Base-by-base conservation (phyloP, 2,113 vertebrate genomes). In the Hylia prasina region DNA sequence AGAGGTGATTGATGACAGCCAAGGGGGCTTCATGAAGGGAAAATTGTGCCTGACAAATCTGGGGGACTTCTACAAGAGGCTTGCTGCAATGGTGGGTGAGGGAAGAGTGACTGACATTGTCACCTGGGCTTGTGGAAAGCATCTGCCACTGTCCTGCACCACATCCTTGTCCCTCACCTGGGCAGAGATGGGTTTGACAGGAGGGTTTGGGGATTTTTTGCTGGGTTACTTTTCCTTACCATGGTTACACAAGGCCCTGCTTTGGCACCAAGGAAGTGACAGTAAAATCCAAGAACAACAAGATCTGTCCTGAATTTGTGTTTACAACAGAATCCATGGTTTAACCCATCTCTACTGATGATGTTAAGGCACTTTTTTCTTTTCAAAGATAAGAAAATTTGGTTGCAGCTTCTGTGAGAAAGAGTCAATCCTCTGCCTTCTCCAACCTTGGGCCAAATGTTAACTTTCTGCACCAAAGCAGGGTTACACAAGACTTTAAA, bases 21-120 rank as follows among this genome's bases (percentile, higher is more conserved):
- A 70, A 1, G 2, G 8, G 37, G 56, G 71, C 48, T 61, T 16
- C 42, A 31, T 2, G 35, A 37, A 70, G 71, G 56, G 71, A 77
- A 81, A 83, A 37, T 2, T 0, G 10, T 63, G 45, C 60, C 53
- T 66, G 71, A 37, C 8, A 56, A 56, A 77, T 10, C 18, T 70
- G 54, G 63, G n/a, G 39, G 7, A 16, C 8, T 53, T 13, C 31
- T 53, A 1, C 47, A 40, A 47, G 16, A 9, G 45, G 8, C 30
- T 18, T 15, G 3, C n/a, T 31, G 39, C 0, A 1, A 7, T 11
- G 33, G 51, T n/a, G 61, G 20, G 22, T 10, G n/a, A 47, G n/a
- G 61, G 18, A 35, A 35, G 30, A 54, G 54, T 1, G 20, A 11
- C 13, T 28, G 31, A 16, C 21, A 19, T 2, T 4, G 15, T 6